A percentile compares a stretch with the other conserved stretches of the same genome.
Conservation (phyloP, 2,113 vertebrate species). For the Ciconia maguari region DNA sequence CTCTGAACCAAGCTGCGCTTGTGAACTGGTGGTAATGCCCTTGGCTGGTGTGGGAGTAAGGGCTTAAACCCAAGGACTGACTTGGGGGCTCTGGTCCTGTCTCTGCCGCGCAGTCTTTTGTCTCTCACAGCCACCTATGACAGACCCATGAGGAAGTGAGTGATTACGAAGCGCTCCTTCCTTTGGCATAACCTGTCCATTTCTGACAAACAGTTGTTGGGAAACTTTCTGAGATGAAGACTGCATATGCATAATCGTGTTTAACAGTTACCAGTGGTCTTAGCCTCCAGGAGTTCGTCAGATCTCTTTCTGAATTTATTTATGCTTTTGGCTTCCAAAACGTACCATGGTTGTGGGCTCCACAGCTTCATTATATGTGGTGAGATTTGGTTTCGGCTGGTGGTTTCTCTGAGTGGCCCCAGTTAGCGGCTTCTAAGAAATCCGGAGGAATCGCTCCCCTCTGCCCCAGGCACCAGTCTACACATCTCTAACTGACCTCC, state of each 20-base stretch:
- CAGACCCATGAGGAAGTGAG: background rate
- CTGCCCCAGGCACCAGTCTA: background rate
- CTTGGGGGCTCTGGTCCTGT: background rate
- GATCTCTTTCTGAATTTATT: background rate
- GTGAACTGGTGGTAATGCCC: background rate
- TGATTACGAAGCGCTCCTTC: background rate
- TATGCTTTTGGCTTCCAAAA: background rate
- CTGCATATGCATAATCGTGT: background rate
- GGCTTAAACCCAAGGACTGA: background rate
- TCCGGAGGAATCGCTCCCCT: background rate
- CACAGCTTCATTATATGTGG: rapidly evolving
- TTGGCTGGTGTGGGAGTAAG: background rate
- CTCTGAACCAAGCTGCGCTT: background rate
- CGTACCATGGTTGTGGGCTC: background rate
- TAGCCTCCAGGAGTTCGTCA: background rate
- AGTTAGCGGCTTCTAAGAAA: background rate
- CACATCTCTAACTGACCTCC: background rate
- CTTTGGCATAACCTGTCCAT: background rate
- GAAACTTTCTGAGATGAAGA: slow-evolving; percentile 8
- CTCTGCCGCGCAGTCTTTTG: background rate
- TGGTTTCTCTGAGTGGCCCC: background rate
- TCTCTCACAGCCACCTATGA: rapidly evolving
- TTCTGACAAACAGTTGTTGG: slow-evolving; percentile 2
- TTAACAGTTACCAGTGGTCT: background rate
- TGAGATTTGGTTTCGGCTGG: background rate